phyloP scores from a whole-genome alignment of 2,113 vertebrate species.

The Crotalus viridis region DNA sequence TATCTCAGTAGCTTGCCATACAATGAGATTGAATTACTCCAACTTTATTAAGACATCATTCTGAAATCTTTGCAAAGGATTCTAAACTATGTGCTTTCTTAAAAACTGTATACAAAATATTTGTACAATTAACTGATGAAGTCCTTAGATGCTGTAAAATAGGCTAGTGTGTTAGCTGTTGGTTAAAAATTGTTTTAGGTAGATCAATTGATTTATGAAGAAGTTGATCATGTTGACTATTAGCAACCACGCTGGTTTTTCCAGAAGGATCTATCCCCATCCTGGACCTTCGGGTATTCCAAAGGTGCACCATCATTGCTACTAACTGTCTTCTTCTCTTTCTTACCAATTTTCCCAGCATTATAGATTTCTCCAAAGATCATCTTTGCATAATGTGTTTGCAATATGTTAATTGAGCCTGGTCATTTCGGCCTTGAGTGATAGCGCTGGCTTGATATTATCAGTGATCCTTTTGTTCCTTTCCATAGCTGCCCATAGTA shows the following conservation, averaged over 20 bases:
- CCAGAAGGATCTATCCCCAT: not conserved
- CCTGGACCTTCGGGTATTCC: not conserved
- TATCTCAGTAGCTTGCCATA: conserved; percentile 27
- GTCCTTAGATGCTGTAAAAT: not conserved
- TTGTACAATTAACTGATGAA: not conserved
- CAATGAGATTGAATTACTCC: conserved; percentile 37
- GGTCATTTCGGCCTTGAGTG: not conserved
- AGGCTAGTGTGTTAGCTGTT: not conserved
- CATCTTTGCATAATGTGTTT: not conserved
- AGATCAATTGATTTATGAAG: not conserved
- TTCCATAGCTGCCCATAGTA: not conserved
- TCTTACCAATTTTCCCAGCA: not conserved
- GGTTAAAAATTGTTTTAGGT: not conserved
- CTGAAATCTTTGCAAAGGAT: conserved; percentile 12
- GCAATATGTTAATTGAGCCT: not conserved
- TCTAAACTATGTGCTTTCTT: conserved; percentile 15
- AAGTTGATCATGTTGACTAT: not conserved
- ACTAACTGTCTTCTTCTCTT: not conserved
- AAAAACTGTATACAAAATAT: conserved; percentile 23
- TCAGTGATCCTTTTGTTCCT: not conserved
- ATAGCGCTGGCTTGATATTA: not conserved
- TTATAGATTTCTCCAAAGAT: not conserved
- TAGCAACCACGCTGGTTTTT: not conserved
- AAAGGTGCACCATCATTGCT: not conserved
- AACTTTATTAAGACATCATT: conserved; percentile 5